phyloP scores from a whole-genome alignment of 2,888 invertebrate species.

The Latrodectus hesperus region DNA sequence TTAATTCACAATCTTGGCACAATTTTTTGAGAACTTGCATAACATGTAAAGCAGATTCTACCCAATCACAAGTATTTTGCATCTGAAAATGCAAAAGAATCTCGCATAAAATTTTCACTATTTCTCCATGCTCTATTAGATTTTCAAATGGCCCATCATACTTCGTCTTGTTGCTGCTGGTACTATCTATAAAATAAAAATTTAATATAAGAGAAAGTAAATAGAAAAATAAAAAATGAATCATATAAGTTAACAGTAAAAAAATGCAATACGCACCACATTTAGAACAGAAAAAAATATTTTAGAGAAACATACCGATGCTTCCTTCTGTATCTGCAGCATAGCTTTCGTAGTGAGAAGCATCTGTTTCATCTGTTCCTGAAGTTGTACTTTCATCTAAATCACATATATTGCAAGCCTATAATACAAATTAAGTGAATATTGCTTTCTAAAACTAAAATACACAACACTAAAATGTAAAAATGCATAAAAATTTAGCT shows the following conservation, averaged over 20 bases:
- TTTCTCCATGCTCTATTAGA: constrained; percentile 61
- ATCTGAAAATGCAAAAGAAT: constrained; percentile 43
- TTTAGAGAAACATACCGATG: constrained; percentile 24
- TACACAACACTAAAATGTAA: too few species aligned
- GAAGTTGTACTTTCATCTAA: constrained; percentile 33
- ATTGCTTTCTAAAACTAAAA: too few species aligned
- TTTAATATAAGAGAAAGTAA: background rate
- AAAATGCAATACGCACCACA: background rate
- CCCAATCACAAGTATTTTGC: constrained; percentile 20
- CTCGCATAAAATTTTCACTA: constrained; percentile 56
- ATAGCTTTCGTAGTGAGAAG: constrained; percentile 41
- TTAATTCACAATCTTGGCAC: constrained; percentile 56
- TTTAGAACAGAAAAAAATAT: background rate
- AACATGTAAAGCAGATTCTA: constrained; percentile 40
- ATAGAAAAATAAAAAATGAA: background rate
- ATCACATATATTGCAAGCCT: background rate
- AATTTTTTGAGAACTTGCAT: constrained; percentile 45
- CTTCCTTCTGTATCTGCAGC: constrained; percentile 57
- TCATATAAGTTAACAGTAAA: background rate
- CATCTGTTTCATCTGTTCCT: constrained; percentile 34
- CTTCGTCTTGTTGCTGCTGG: constrained; percentile 11
- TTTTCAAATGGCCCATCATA: constrained; percentile 25
- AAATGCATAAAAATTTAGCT: too few species aligned
- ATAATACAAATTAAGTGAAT: too few species aligned
- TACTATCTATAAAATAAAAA: constrained; percentile 19